Evolutionary conservation across 2,888 invertebrate genomes (phyloP), one percentile per base, ranked within the genome.

Genomic region (Cryptus viduatorius): DNA sequence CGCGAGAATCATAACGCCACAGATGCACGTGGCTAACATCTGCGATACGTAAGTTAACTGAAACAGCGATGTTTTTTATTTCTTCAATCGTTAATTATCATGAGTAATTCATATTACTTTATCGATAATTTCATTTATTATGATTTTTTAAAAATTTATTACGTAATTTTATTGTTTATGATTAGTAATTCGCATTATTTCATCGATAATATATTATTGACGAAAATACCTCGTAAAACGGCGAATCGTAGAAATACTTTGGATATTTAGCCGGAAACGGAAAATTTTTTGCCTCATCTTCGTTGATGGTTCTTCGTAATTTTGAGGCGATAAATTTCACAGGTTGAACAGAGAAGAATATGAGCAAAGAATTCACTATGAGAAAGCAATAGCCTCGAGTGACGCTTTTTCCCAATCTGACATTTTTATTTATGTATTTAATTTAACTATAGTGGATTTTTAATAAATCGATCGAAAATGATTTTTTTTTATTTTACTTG

Each of bases 181-280:
- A 12, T 37, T 68, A 24, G 42, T 1, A n/a, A 50, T 46, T 16
- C 2, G 0, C 29, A 24, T 46, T 56, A 12, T 7, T 44, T 14
- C 50, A 3, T 50, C 4, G 16, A n/a, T 5, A n/a, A 48, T 14
- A 14, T 4, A 5, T 50, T n/a, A 56, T 4, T 56, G 16, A 29
- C 14, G 3, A 8, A n/a, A 37, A n/a, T 86, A 91, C 91, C 88
- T 91, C 87, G 37, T 90, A 91, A 12, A 87, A 83, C 4, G 91
- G 91, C 61, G 88, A 89, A 16, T 86, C 76, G 81, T 90, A 89
- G 80, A 86, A 90, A 82, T 64, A 77, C 59, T 81, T 75, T 53
- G 91, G 91, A 88, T 91, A 91, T 19, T 50, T 77, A 65, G 90
- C 91, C 56, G 87, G 84, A 80, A 91, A 91, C 67, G 90, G 90